Percentiles rank a stretch among this genome's conserved stretches.
phyloP scores from a whole-genome alignment of 2,113 vertebrate species.

The Amazona vittata region DNA sequence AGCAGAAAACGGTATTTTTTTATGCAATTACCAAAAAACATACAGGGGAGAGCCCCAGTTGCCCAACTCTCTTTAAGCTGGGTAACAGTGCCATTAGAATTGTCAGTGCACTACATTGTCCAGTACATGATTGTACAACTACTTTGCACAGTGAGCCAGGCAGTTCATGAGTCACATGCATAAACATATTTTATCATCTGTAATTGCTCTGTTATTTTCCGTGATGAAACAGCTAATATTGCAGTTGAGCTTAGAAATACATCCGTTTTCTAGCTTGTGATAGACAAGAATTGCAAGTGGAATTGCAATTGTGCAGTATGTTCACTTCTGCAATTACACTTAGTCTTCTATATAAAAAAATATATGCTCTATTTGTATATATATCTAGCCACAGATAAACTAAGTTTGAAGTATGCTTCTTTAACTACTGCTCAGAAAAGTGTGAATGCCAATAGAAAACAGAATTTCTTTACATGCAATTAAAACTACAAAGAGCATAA shows the following conservation, averaged over 20 bases:
- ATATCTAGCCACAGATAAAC: constrained; percentile 18
- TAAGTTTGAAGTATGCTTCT: neutral
- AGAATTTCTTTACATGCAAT: constrained; percentile 1
- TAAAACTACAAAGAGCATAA: neutral
- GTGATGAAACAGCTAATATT: neutral
- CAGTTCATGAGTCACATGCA: neutral
- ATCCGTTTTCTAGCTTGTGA: neutral
- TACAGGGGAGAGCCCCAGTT: neutral
- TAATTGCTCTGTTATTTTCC: constrained; percentile 13
- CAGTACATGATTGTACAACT: neutral
- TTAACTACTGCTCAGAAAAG: neutral
- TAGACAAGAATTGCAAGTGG: neutral
- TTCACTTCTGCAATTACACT: neutral
- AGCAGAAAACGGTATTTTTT: neutral
- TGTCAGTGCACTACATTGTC: neutral
- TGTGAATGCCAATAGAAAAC: neutral
- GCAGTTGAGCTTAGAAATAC: neutral
- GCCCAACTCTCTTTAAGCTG: neutral
- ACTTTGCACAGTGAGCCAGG: neutral
- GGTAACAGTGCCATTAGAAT: neutral
- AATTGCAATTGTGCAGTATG: neutral
- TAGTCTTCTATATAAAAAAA: neutral
- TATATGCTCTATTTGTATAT: neutral
- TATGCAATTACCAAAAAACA: neutral
- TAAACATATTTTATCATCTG: constrained; percentile 16